Base-by-base conservation (phyloP, 2,888 invertebrate species). In the Yponomeuta plumbellus region DNA sequence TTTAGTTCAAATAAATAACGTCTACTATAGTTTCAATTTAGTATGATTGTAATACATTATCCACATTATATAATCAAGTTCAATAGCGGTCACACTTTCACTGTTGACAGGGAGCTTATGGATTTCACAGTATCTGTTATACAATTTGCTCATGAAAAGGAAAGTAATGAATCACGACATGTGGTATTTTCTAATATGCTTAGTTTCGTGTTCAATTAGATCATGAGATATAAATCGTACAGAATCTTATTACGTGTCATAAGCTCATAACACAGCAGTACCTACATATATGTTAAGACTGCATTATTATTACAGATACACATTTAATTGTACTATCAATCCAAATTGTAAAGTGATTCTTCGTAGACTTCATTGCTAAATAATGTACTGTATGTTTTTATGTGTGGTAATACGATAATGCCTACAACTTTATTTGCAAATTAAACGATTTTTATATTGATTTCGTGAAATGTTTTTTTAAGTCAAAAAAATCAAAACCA, bases 131-230 rank as follows among this genome's bases (percentile, higher is more conserved):
- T 63, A 11, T 20, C 11, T 44, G 21, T 40, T 61, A 23, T 59
- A 59, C 21, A 13, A 52, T 52, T 52, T 52, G 44, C 44, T 44
- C 11, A 44, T 44, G 44, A 44, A 3, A 44, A 44, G 44, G 44
- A 52, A 52, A 52, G 44, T 52, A 52, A 52, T 52, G 44, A 17
- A 6, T 52, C 44, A 52, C 44, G 44, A 52, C 17, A 52, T 52
- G 44, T 52, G 44, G 17, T 52, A 72, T 72, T 75, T 73, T 59
- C 59, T 17, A 22, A 20, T 59, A 59, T 6, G n/a, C n/a, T 52
- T 17, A 52, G 0, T 13, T 52, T 52, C 44, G 13, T 52, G 44
- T 17, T 52, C 17, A 17, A 17, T 52, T 5, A 44, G 44, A 52
- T 52, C 17, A 17, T 11, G 5, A 39, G 6, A 8, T 17, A 52